Evolutionary conservation across 2,797 vertebrate species (phyloP).

Genomic region (Aplochiton taeniatus): DNA sequence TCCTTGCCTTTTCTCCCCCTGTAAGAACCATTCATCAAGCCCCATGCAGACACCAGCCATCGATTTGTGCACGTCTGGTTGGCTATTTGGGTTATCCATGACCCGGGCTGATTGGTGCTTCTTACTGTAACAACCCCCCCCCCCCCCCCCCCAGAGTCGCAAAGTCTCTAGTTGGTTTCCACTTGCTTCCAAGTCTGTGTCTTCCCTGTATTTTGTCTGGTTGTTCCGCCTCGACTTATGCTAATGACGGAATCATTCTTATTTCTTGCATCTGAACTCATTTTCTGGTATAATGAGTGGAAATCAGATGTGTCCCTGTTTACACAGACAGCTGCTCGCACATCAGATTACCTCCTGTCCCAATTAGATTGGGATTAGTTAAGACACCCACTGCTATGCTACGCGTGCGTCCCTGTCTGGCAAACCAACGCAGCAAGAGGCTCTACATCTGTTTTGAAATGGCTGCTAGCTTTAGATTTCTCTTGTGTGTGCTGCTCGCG

Average conservation of each 20-base stretch:
- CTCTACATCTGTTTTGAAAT: neutral
- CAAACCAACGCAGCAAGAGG: neutral
- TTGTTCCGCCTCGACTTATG: slow-evolving; percentile 30
- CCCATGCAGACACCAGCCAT: slow-evolving; percentile 18
- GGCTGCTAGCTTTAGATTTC: neutral
- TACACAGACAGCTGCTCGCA: slow-evolving; percentile 56
- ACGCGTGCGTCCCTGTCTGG: neutral
- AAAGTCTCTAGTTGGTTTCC: neutral
- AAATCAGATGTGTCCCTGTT: slow-evolving; percentile 61
- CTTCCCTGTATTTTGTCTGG: slow-evolving; percentile 12
- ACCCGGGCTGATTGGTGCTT: slow-evolving; percentile 35
- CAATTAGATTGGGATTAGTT: slow-evolving; percentile 52
- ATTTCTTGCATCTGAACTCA: slow-evolving; percentile 29
- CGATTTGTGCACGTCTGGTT: slow-evolving; percentile 34
- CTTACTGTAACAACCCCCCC: no score
- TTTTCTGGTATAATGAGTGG: slow-evolving; percentile 43
- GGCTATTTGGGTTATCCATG: slow-evolving; percentile 35
- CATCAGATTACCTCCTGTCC: slow-evolving; percentile 49
- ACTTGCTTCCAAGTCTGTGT: slow-evolving; percentile 19
- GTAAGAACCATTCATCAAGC: slow-evolving; percentile 34
- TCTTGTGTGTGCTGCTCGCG: neutral
- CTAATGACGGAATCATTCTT: slow-evolving; percentile 42
- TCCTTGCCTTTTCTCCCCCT: slow-evolving; percentile 18
- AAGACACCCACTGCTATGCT: slow-evolving; percentile 27
- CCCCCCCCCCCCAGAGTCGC: no score